These are phyloP conservation scores for Sesia bembeciformis DNA, from an alignment of 2,888 invertebrate species.

Conservation along the genomic window DNA sequence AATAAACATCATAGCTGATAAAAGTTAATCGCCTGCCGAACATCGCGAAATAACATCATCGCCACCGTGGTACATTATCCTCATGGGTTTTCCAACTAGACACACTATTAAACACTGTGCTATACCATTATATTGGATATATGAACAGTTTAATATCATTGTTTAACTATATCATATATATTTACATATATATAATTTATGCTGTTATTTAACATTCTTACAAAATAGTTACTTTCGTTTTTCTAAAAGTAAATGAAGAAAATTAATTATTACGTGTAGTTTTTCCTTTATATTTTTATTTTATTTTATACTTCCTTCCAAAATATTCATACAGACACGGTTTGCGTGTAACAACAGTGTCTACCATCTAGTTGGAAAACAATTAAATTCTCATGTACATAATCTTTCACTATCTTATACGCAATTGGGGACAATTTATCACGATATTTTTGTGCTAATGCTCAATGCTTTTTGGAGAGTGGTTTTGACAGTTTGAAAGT, in stretches of 20 bases:
- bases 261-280: background rate
- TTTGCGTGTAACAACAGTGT: background rate
- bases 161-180: too few species aligned
- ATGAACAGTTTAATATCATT: too few species aligned
- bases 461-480: background rate
- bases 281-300: background rate
- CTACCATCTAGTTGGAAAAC: background rate
- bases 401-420: background rate
- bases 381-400: background rate
- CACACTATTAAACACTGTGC: background rate
- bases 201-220: background rate
- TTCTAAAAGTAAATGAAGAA: background rate
- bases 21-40: slow-evolving; percentile 3
- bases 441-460: background rate
- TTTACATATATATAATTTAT: too few species aligned
- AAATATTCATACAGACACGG: too few species aligned
- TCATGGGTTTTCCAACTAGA: background rate
- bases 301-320: background rate
- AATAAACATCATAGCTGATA: background rate
- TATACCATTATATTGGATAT: background rate
- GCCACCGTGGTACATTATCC: background rate
- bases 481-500: background rate
- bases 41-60: slow-evolving; percentile 2
- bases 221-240: background rate
- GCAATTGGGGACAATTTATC: slow-evolving; percentile 3